Percentiles rank a stretch among this genome's conserved stretches.
Evolutionary conservation across 2,888 invertebrate species (phyloP).

Genomic region (Brachypterus glaber): DNA sequence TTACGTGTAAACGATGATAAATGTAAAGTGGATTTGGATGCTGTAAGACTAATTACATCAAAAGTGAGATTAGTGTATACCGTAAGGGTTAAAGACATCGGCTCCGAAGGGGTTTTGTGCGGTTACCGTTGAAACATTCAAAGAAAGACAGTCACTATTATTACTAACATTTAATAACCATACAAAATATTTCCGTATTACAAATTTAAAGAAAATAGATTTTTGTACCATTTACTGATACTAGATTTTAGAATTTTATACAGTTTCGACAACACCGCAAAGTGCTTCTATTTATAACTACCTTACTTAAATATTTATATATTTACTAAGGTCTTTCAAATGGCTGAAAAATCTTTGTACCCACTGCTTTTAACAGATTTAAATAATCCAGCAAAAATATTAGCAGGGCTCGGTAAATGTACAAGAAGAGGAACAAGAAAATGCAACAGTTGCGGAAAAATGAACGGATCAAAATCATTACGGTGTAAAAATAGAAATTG

Average conservation of each 20-base stretch:
- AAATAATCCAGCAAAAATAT: conserved; percentile 18
- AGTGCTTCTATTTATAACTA: too few relatives aligned
- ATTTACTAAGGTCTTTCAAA: too few relatives aligned
- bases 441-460: conserved; percentile 65
- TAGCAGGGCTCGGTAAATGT: conserved; percentile 39
- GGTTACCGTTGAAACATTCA: conserved; percentile 44
- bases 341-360: too few relatives aligned
- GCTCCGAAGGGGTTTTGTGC: conserved; percentile 67
- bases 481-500: conserved; percentile 64
- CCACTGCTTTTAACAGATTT: too few relatives aligned
- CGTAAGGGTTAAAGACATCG: conserved; percentile 57
- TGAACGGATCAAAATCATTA: conserved; percentile 66
- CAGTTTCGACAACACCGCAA: too few relatives aligned
- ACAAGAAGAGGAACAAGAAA: conserved; percentile 62
- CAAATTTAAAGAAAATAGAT: too few relatives aligned
- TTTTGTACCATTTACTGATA: too few relatives aligned
- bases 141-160: too few relatives aligned
- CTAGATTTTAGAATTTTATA: too few relatives aligned
- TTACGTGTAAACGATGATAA: conserved; percentile 52
- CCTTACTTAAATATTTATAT: too few relatives aligned
- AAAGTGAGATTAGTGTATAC: conserved; percentile 56
- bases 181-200: too few relatives aligned
- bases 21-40: conserved; percentile 51
- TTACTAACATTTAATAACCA: too few relatives aligned
- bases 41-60: conserved; percentile 55